These are phyloP conservation scores for Thysanoteuthis rhombus DNA, from an alignment of 2,888 invertebrate species.

Conservation along the genomic window DNA sequence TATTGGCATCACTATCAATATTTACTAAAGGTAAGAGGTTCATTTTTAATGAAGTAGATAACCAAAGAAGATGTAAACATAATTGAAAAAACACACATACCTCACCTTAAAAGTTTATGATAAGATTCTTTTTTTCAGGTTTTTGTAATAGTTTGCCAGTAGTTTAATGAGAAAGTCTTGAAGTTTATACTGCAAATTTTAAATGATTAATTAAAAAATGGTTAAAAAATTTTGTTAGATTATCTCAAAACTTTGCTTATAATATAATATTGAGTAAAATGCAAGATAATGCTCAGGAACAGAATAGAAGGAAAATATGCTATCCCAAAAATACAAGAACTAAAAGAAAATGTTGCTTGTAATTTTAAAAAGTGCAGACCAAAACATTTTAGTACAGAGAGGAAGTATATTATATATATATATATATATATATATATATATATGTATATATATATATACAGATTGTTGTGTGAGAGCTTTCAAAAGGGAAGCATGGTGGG, in stretches of 20 bases:
- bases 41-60: neutral
- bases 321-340: too few species aligned
- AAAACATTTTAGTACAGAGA: too few species aligned
- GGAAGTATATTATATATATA: too few species aligned
- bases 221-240: neutral
- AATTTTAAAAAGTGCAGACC: neutral
- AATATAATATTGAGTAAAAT: too few species aligned
- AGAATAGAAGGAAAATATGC: too few species aligned
- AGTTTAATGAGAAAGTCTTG: too few species aligned
- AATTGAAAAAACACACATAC: neutral
- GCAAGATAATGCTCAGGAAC: too few species aligned
- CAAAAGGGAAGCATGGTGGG: too few species aligned
- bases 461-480: too few species aligned
- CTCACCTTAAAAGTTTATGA: neutral
- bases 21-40: neutral
- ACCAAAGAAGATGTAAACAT: neutral
- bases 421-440: too few species aligned
- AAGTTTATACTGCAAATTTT: neutral
- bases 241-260: neutral
- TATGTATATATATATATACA: too few species aligned
- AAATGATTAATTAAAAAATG: neutral
- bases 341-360: neutral
- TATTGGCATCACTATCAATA: neutral
- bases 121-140: neutral
- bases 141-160: neutral